phyloP scores from a whole-genome alignment of 2,888 invertebrate species.

The Drosophila ustulata region DNA sequence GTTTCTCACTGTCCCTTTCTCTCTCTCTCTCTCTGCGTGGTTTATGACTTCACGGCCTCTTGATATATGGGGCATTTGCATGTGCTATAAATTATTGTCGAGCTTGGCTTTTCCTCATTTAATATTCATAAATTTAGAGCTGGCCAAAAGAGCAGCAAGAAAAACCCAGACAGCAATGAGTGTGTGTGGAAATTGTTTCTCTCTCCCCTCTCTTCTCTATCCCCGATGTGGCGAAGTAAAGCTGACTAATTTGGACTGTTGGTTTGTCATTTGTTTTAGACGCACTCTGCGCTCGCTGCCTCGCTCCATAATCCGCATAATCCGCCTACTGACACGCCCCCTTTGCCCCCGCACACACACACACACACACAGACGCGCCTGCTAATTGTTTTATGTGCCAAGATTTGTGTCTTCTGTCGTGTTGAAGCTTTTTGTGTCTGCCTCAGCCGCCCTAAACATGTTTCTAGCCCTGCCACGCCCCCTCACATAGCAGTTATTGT shows the following conservation, averaged over 20 bases:
- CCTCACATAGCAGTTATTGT: slow-evolving; percentile 58
- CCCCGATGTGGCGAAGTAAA: slow-evolving; percentile 14
- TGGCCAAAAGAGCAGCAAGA: slow-evolving; percentile 25
- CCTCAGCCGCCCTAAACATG: slow-evolving; percentile 68
- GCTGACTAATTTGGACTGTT: slow-evolving; percentile 65
- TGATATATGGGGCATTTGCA: slow-evolving; percentile 78
- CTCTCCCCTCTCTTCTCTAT: background rate
- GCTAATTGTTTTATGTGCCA: slow-evolving; percentile 80
- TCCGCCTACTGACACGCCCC: slow-evolving; percentile 26
- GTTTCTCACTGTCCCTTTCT: background rate
- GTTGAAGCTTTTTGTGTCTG: slow-evolving; percentile 39
- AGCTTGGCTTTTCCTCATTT: slow-evolving; percentile 65
- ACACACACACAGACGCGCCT: slow-evolving; percentile 21
- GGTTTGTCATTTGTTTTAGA: slow-evolving; percentile 68
- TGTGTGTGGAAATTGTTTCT: slow-evolving; percentile 10
- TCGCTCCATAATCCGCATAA: slow-evolving; percentile 44
- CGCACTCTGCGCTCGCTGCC: slow-evolving; percentile 31
- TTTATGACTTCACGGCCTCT: slow-evolving; percentile 68
- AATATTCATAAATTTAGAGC: slow-evolving; percentile 77
- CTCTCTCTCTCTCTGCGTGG: slow-evolving; percentile 22
- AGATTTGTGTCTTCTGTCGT: slow-evolving; percentile 75
- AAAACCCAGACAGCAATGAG: slow-evolving; percentile 34
- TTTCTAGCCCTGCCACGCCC: slow-evolving; percentile 63
- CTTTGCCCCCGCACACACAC: background rate
- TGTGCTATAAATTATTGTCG: slow-evolving; percentile 72